phyloP scores from a whole-genome alignment of 1,140 invertebrate species.

The Mactra quadrangularis region DNA sequence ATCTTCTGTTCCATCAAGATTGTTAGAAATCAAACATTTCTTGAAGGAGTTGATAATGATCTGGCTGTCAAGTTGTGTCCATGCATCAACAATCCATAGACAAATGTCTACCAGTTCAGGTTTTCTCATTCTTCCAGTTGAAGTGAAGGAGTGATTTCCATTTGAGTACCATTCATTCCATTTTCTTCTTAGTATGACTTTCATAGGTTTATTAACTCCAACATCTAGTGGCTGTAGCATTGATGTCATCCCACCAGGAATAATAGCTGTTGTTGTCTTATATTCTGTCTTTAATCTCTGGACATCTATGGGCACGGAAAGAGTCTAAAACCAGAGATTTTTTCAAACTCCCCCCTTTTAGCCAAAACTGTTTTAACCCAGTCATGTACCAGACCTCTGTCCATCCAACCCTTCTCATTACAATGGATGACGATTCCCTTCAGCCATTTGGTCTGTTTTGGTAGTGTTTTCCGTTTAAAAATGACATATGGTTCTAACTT shows the following conservation, averaged over 20 bases:
- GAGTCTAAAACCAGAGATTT: too few species aligned
- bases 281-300: too few species aligned
- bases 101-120: conserved; percentile 22
- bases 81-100: conserved; percentile 33
- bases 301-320: too few species aligned
- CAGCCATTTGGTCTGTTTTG: conserved; percentile 14
- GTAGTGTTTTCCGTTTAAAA: conserved; percentile 73
- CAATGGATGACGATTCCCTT: neutral
- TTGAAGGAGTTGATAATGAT: conserved; percentile 44
- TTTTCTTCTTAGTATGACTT: conserved; percentile 53
- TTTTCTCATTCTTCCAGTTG: conserved; percentile 18
- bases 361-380: too few species aligned
- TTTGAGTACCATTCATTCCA: conserved; percentile 66
- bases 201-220: conserved; percentile 64
- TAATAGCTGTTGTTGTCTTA: conserved; percentile 40
- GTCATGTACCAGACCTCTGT: neutral
- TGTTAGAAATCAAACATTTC: conserved; percentile 55
- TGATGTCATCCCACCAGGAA: conserved; percentile 56
- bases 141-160: conserved; percentile 14
- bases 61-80: conserved; percentile 2
- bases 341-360: too few species aligned
- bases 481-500: conserved; percentile 77
- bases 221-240: conserved; percentile 63
- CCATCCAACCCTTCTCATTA: conserved; percentile 4
- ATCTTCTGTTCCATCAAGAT: conserved; percentile 58